Evolutionary conservation across 2,113 vertebrate genomes (phyloP), one percentile per base, ranked within the genome.

Genomic region (Coreoperca whiteheadi): DNA sequence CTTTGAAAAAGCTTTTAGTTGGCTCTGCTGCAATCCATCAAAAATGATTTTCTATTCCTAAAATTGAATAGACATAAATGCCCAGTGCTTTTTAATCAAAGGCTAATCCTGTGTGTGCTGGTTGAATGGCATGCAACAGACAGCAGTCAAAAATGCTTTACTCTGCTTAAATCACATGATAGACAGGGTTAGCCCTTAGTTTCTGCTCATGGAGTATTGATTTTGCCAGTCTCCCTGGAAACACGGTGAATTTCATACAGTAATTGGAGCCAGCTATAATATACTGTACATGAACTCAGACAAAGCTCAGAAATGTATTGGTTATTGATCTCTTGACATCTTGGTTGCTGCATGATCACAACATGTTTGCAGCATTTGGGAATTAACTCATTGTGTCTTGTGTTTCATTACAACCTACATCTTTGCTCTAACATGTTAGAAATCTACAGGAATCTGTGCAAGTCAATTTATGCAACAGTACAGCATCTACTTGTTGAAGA

Each of bases 1-100:
- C 59, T 81, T 78, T 79, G 30, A 53, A 80, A 79, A 80, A 61
- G 53, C 65, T 79, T 87, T 84, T 51, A 74, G 60, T 41, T 20
- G 4, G 67, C 50, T 73, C 56, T 1, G 11, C 53, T 46, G 65
- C 56, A 60, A 79, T 82, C 64, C 59, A 67, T 88, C 66, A 82
- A 74, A 60, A 71, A 32, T 15, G 41, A 61, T 80, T 70, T 68
- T 72, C 57, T 50, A 64, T 43, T 80, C 21, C 25, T 37, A 28
- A 81, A 83, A 73, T 68, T 32, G 65, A 80, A 88, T 3, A 14
- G 34, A 32, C 18, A 25, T 37, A 61, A 61, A 50, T 15, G 50
- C 14, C 25, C 10, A 0, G 1, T 30, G 41, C 63, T 81, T 70
- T 76, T 43, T 65, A 79, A 69, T 32, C 14, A 48, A 43, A 23